These are phyloP conservation scores for Ylistrum balloti DNA, from an alignment of 1,140 invertebrate genomes.

Conservation along the genomic window DNA sequence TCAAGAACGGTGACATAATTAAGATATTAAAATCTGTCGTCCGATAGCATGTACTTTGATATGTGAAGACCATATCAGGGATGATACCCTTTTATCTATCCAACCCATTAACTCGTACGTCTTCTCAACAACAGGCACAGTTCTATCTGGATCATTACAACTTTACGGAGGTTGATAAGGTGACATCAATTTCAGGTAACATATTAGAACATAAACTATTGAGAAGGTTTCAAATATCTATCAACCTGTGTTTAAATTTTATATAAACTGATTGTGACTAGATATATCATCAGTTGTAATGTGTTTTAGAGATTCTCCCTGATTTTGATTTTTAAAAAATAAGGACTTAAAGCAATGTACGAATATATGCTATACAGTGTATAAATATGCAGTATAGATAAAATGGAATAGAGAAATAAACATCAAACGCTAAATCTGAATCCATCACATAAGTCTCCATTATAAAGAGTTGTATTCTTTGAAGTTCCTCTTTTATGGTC, in stretches of 20 bases:
- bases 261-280: not conserved
- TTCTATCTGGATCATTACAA: not conserved
- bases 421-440: not conserved
- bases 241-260: not conserved
- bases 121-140: not conserved
- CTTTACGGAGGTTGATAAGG: not conserved
- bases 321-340: not conserved
- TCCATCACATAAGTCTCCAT: constrained; percentile 10
- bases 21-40: not conserved
- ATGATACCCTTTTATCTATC: not conserved
- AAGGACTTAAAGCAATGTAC: not conserved
- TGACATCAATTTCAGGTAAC: not conserved
- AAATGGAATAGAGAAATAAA: not conserved
- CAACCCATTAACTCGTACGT: not conserved
- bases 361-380: not conserved
- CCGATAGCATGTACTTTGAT: not conserved
- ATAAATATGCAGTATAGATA: not conserved
- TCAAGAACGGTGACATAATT: not conserved
- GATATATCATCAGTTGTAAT: not conserved
- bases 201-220: not conserved
- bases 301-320: not conserved
- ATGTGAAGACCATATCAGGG: not conserved
- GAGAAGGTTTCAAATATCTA: not conserved
- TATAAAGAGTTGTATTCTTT: not conserved
- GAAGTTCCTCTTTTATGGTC: not conserved